Evolutionary conservation across 2,113 vertebrate species (phyloP).

Genomic region (Asarcornis scutulata): DNA sequence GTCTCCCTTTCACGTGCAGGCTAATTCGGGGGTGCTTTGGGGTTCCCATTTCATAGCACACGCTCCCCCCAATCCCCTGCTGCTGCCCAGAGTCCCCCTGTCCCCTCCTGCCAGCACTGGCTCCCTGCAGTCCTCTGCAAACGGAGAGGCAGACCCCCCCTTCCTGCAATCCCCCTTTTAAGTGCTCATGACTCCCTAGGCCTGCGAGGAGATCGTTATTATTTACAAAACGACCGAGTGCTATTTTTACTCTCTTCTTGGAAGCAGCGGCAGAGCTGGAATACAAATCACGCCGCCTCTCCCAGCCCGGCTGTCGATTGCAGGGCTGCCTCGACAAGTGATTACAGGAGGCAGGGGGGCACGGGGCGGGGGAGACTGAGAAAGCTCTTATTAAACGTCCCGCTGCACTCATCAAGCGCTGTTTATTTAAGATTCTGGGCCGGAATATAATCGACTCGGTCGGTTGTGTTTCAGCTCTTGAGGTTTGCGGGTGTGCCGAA

Average conservation of each 20-base stretch:
- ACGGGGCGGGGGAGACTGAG: not conserved
- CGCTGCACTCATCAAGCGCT: not conserved
- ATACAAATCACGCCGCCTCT: constrained; percentile 14
- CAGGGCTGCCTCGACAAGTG: not conserved
- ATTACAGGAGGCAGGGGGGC: not conserved
- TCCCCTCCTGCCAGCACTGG: not conserved
- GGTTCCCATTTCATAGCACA: not conserved
- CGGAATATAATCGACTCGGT: not conserved
- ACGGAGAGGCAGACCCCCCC: not conserved
- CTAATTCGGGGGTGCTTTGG: not conserved
- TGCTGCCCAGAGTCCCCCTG: rapidly evolving
- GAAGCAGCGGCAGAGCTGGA: constrained; percentile 34
- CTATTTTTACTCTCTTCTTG: constrained; percentile 68
- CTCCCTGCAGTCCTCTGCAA: not conserved
- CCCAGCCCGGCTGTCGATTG: not conserved
- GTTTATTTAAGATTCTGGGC: not conserved
- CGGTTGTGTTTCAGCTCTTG: not conserved
- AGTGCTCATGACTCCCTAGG: not conserved
- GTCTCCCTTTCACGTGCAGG: not conserved
- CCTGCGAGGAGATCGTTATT: constrained; percentile 37
- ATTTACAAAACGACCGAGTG: constrained; percentile 61
- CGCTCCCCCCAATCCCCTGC: not conserved
- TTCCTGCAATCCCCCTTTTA: not conserved
- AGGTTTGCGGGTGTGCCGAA: not conserved
- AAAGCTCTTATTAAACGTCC: not conserved